Base-by-base conservation (phyloP, 1,140 invertebrate species). In the Formica selysi region DNA sequence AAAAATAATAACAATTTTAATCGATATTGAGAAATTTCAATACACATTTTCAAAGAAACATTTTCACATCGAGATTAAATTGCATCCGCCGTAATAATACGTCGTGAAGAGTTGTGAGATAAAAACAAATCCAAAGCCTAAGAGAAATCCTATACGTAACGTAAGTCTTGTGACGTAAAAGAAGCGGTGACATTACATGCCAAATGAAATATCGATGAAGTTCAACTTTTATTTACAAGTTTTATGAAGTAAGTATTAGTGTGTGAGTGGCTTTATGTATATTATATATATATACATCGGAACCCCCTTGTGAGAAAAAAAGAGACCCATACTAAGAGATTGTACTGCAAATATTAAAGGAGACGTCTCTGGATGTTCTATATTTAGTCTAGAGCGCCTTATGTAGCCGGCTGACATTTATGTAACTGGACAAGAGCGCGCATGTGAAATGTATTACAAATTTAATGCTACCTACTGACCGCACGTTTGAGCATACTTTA, bases 181-280 rank as follows among this genome's bases (percentile, higher is more conserved):
- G 41, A 85, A 85, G 62, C 64, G 41, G 62, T 85, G 64, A 79
- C 38, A 73, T 83, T 83, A 61, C 79, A 83, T 83, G 79, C 79
- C 57, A 83, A 44, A 54, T 83, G 68, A 73, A 83, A 83, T 73
- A 73, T 61, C 38, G 67, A 81, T 29, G 38, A 81, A 67, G 36
- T 54, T 44, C 22, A 68, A 81, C n/a, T 73, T 62, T 41, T 83
- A 83, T 83, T 83, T 83, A 83, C 68, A 83, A 83, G 68, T 83
- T 61, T 73, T 13, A 83, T 73, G 38, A 73, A 59, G 38, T 44
- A 73, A 59, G 38, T 44, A 36, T 44, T 44, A 32, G 16, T 32
- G 32, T 32, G 32, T 32, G 2, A 32, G 32, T 4, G 32, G 1
- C 32, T 32, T 32, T 32, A 44, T 41, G 32, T 59, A 8, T 74